Conservation (phyloP, 2,888 invertebrate species). For the Melipona beecheii region DNA sequence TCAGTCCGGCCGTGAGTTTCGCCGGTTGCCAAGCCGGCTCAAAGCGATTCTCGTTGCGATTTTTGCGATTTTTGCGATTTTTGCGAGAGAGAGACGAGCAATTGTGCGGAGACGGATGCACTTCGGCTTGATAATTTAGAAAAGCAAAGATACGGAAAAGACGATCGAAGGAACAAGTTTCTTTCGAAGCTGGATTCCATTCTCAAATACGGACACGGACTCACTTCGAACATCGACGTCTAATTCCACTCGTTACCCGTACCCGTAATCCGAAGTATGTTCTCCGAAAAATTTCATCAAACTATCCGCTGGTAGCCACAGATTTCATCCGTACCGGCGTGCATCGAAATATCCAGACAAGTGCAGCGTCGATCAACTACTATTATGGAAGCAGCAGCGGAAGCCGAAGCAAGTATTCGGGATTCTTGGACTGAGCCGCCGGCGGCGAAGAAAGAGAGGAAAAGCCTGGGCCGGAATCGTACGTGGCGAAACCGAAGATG, state of each 20-base stretch:
- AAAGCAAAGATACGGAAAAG: no score
- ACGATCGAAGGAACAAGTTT: no score
- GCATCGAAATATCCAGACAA: not conserved
- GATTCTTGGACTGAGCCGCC: not conserved
- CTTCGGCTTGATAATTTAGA: no score
- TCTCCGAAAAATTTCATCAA: not conserved
- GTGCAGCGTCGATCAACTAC: no score
- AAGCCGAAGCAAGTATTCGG: not conserved
- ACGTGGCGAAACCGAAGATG: constrained; percentile 64
- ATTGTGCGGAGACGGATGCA: no score
- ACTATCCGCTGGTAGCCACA: no score
- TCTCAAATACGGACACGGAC: not conserved
- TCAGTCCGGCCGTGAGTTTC: not conserved
- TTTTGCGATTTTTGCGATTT: no score
- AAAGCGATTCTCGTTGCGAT: not conserved
- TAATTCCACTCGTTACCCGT: not conserved
- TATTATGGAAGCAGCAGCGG: not conserved
- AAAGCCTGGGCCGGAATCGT: constrained; percentile 38
- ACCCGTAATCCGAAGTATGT: no score
- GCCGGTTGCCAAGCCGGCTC: not conserved
- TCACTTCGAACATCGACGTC: not conserved
- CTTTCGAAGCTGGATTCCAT: not conserved
- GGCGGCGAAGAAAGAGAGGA: constrained; percentile 1
- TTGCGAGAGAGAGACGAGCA: not conserved
- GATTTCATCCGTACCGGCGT: not conserved